These are phyloP conservation scores for Thymelicus lineola DNA, from an alignment of 2,888 invertebrate genomes.

Conservation along the genomic window DNA sequence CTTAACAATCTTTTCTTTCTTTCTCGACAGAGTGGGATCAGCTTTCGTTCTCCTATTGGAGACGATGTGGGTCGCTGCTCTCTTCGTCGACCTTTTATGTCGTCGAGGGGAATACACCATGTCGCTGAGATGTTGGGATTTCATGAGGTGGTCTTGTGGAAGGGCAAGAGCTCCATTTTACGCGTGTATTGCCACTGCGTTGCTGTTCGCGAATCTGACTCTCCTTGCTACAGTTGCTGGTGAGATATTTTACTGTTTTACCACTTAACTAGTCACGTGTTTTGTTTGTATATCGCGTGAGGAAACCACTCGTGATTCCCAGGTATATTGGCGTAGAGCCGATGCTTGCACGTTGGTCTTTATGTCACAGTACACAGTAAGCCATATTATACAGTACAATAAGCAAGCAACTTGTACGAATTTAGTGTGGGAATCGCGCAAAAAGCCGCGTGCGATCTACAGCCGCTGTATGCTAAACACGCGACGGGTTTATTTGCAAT, in stretches of 20 bases:
- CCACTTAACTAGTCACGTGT: too few relatives aligned
- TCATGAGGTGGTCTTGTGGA: constrained; percentile 77
- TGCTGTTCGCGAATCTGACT: constrained; percentile 74
- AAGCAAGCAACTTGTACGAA: too few relatives aligned
- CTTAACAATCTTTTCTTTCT: neutral
- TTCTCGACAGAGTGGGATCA: constrained; percentile 65
- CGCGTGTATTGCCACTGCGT: constrained; percentile 75
- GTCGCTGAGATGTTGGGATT: constrained; percentile 77
- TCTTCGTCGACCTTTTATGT: constrained; percentile 76
- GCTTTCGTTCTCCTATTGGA: constrained; percentile 71
- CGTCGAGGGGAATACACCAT: constrained; percentile 77
- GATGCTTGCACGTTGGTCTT: too few relatives aligned
- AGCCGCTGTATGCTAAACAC: too few relatives aligned
- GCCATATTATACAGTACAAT: too few relatives aligned
- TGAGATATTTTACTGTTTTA: constrained; percentile 42
- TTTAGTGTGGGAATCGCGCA: too few relatives aligned
- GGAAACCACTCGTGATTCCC: too few relatives aligned
- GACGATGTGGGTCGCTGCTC: constrained; percentile 80
- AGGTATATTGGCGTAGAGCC: too few relatives aligned
- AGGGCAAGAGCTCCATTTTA: constrained; percentile 76
- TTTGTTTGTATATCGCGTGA: too few relatives aligned
- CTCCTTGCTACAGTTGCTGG: constrained; percentile 71
- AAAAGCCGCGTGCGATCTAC: too few relatives aligned
- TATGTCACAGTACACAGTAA: too few relatives aligned
- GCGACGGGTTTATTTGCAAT: too few relatives aligned